Percentiles rank a stretch among this genome's conserved stretches.
Evolutionary conservation across 1,140 invertebrate genomes (phyloP).

Genomic region (Sinonovacula constricta): DNA sequence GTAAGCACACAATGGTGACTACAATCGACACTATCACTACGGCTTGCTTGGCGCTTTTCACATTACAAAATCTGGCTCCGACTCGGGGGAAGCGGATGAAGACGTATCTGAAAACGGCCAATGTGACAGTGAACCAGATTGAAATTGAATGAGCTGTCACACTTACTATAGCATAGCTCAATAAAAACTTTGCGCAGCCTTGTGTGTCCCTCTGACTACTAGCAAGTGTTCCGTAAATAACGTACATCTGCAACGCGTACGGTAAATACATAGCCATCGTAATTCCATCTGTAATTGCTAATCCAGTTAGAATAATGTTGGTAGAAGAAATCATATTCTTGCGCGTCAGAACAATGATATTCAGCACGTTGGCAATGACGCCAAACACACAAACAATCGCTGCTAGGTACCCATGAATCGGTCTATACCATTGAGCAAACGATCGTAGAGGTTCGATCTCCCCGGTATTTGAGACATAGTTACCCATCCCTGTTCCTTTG

Average conservation of each 20-base stretch:
- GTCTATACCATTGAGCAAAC: conserved; percentile 74
- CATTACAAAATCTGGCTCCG: conserved; percentile 87
- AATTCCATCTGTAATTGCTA: conserved; percentile 91
- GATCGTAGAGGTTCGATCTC: conserved; percentile 52
- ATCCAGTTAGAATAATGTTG: conserved; percentile 89
- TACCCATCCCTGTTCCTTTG: conserved; percentile 39
- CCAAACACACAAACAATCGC: conserved; percentile 91
- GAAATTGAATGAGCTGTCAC: conserved; percentile 94
- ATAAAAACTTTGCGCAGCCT: conserved; percentile 65
- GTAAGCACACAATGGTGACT: conserved; percentile 88
- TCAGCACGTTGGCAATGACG: conserved; percentile 91
- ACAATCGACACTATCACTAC: conserved; percentile 86
- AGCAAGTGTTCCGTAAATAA: conserved; percentile 63
- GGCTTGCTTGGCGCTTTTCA: conserved; percentile 85
- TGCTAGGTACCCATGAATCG: conserved; percentile 85
- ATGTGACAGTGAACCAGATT: conserved; percentile 93
- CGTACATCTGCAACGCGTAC: conserved; percentile 73
- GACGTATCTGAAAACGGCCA: conserved; percentile 90
- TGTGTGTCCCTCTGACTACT: conserved; percentile 60
- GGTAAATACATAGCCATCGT: conserved; percentile 84
- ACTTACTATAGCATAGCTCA: conserved; percentile 83
- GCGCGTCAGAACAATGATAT: conserved; percentile 92
- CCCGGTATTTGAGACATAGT: conserved; percentile 46
- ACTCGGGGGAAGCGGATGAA: conserved; percentile 73
- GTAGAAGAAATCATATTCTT: conserved; percentile 90